Percentiles rank a stretch among this genome's conserved stretches.
These are phyloP conservation scores for Dendrocincla fuliginosa DNA, from an alignment of 2,797 vertebrate genomes.

Conservation along the genomic window DNA sequence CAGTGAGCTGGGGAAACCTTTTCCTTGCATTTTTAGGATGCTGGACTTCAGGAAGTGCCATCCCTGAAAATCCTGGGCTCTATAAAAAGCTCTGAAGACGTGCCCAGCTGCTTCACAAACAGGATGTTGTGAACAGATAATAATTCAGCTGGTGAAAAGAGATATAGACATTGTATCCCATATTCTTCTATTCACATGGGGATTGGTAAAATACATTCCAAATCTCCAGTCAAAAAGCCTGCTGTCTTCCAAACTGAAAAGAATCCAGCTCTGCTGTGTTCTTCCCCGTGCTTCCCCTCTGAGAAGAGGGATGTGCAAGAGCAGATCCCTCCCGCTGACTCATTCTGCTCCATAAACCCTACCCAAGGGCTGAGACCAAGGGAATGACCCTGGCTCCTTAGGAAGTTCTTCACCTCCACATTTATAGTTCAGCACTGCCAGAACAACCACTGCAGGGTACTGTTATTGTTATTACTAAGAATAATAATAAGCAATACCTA, in stretches of 20 bases:
- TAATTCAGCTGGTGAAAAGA: background rate
- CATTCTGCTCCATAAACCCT: background rate
- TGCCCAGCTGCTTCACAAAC: constrained; percentile 62
- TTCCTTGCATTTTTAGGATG: constrained; percentile 62
- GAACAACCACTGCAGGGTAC: background rate
- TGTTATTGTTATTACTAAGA: background rate
- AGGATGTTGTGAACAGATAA: background rate
- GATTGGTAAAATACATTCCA: background rate
- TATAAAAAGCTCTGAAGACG: constrained; percentile 61
- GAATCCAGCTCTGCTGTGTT: background rate
- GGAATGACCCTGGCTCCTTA: background rate
- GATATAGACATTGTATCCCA: background rate
- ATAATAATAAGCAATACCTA: background rate
- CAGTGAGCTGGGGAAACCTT: constrained; percentile 64
- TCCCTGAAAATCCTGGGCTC: constrained; percentile 57
- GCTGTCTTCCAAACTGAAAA: background rate
- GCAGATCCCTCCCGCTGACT: background rate
- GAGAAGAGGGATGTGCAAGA: background rate
- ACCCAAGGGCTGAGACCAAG: background rate
- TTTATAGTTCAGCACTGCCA: background rate
- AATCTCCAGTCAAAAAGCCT: background rate
- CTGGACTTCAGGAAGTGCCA: constrained; percentile 66
- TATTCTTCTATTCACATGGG: background rate
- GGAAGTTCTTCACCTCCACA: background rate
- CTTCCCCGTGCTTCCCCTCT: background rate